These are phyloP conservation scores for Rousettus madagascariensis DNA, from an alignment of 2,797 vertebrate genomes.

Conservation along the genomic window DNA sequence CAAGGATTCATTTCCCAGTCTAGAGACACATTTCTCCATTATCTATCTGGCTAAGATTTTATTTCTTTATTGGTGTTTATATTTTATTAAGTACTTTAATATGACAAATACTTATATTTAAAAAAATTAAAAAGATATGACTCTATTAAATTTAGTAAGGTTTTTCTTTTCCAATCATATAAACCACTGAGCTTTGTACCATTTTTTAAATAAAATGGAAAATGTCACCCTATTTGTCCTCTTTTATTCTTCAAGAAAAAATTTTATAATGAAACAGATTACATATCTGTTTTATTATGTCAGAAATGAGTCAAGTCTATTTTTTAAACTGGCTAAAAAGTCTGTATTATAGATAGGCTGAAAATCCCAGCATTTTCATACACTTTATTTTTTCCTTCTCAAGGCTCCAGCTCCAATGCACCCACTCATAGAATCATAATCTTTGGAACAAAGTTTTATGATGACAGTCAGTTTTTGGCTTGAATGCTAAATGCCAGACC, in stretches of 20 bases:
- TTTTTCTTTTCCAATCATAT: slow-evolving; percentile 49
- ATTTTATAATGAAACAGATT: slow-evolving; percentile 43
- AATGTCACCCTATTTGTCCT: slow-evolving; percentile 24
- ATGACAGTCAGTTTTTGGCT: neutral
- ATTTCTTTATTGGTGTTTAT: slow-evolving; percentile 60
- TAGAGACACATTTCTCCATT: slow-evolving; percentile 39
- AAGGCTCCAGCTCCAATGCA: neutral
- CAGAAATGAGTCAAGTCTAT: neutral
- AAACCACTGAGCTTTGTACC: slow-evolving; percentile 55
- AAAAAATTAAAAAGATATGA: slow-evolving; percentile 57
- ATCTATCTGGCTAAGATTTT: slow-evolving; percentile 35
- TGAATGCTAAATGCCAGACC: neutral
- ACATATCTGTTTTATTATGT: slow-evolving; percentile 12
- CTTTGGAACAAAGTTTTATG: neutral
- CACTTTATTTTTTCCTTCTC: neutral
- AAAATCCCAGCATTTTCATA: neutral
- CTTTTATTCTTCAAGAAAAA: slow-evolving; percentile 51
- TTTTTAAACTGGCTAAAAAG: neutral
- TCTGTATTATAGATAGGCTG: neutral
- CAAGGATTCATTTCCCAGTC: neutral
- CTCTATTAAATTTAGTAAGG: slow-evolving; percentile 58
- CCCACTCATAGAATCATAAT: neutral
- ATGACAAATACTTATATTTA: slow-evolving; percentile 63
- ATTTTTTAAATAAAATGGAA: slow-evolving; percentile 46
- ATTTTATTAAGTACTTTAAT: slow-evolving; percentile 50